Percentiles rank a stretch among this genome's conserved stretches.
Conservation (phyloP, 2,113 vertebrate genomes). For the Hippocampus zosterae region DNA sequence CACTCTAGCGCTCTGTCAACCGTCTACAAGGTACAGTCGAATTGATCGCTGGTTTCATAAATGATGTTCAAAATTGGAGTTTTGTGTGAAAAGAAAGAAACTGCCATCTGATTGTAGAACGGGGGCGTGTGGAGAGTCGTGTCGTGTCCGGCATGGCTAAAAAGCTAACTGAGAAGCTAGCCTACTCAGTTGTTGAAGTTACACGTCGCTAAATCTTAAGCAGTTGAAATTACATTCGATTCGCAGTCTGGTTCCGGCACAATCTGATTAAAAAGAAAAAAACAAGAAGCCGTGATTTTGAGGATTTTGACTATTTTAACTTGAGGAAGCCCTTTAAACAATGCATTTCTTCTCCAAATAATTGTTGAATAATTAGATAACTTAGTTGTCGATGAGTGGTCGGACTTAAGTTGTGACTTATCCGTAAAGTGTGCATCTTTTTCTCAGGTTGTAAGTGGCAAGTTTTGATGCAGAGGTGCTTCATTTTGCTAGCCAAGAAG, state of each 20-base stretch:
- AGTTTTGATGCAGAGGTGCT: constrained; percentile 3
- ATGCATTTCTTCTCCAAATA: too few species aligned
- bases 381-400: too few species aligned
- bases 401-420: neutral
- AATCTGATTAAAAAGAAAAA: too few species aligned
- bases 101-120: neutral
- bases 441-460: neutral
- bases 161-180: constrained; percentile 1
- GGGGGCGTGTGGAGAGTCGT: neutral
- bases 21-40: neutral
- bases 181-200: neutral
- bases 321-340: too few species aligned
- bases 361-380: too few species aligned
- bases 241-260: neutral
- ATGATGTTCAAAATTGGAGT: neutral
- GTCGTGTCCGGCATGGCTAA: neutral
- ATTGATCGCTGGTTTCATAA: neutral
- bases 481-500: neutral
- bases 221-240: neutral
- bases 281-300: too few species aligned
- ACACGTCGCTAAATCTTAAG: neutral
- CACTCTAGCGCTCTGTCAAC: neutral
- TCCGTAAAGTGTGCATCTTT: neutral
- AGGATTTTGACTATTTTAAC: too few species aligned
- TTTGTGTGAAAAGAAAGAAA: neutral